These are phyloP conservation scores for Tenebrosternarchus preto DNA, from an alignment of 2,113 vertebrate genomes.

Conservation along the genomic window DNA sequence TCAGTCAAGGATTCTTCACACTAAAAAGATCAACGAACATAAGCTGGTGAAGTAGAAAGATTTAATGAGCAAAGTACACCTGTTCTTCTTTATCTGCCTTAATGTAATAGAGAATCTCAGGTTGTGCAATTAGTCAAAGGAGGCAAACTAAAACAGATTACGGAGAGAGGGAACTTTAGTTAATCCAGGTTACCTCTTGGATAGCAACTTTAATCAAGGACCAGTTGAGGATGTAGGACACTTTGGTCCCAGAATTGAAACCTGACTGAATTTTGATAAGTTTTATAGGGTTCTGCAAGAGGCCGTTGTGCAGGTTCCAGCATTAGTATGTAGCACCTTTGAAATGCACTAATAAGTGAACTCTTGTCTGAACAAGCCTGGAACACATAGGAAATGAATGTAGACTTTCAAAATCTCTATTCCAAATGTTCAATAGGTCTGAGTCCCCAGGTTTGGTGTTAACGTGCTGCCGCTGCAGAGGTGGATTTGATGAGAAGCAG, in stretches of 20 bases:
- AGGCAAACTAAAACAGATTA: not conserved
- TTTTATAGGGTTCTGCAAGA: not conserved
- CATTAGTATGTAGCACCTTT: too few relatives aligned
- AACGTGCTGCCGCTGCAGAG: not conserved
- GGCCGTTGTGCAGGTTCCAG: not conserved
- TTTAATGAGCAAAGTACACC: slow-evolving; percentile 15
- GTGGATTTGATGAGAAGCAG: slow-evolving; percentile 4
- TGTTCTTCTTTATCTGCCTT: not conserved
- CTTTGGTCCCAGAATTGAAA: not conserved
- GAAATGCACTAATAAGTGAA: not conserved
- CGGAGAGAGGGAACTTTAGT: not conserved
- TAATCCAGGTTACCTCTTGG: not conserved
- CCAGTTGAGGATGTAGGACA: not conserved
- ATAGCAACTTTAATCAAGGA: not conserved
- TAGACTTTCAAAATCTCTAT: not conserved
- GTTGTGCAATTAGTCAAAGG: not conserved
- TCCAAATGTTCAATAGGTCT: not conserved
- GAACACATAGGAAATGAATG: not conserved
- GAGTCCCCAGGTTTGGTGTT: slow-evolving; percentile 8
- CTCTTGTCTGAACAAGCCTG: not conserved
- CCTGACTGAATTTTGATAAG: not conserved
- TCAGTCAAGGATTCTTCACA: not conserved
- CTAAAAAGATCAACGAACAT: not conserved
- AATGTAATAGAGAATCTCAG: not conserved
- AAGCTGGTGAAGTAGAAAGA: not conserved